Evolutionary conservation across 2,888 invertebrate genomes (phyloP), one percentile per base, ranked within the genome.

Genomic region (Notodonta dromedarius): DNA sequence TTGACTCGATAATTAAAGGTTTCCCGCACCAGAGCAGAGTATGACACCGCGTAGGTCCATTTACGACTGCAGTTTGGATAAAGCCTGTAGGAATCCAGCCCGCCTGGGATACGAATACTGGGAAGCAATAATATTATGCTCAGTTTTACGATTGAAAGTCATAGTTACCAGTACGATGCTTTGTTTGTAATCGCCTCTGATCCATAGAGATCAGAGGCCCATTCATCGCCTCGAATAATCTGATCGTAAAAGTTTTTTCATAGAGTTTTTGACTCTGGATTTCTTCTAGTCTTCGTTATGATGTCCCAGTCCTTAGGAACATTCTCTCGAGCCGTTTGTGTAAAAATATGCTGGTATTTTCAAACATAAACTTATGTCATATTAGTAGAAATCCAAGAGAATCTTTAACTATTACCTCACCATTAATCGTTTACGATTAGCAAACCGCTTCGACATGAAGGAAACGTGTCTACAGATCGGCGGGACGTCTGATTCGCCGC

Each of bases 91-190:
- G 84, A 84, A 82, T 78, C 78, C 76, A 71, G 79, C 77, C 77
- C 79, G 78, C 76, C 77, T 76, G 75, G 74, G 77, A 78, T 79
- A 76, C 80, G 83, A 85, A 85, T 90, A 88, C 89, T 74, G 80
- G 84, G 88, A 90, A 90, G 81, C 83, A 78, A 82, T 90, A 88
- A 91, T 89, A 83, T 89, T 87, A 89, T 86, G 86, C 82, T 85
- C 82, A 83, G 82, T 86, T 90, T 90, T 89, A 91, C 88, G 87
- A 91, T 87, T 89, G 85, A 88, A 89, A 89, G 88, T 89, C 87
- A 86, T 88, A 89, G 90, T 90, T 91, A 89, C 88, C 84, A 84
- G 83, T 87, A 88, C 90, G 84, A 89, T 80, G 89, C 85, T 90
- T 91, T 91, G 91, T 90, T 86, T 88, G 85, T 81, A 79, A 82